Evolutionary conservation across 2,113 vertebrate genomes (phyloP).

Genomic region (Cottus gobio): DNA sequence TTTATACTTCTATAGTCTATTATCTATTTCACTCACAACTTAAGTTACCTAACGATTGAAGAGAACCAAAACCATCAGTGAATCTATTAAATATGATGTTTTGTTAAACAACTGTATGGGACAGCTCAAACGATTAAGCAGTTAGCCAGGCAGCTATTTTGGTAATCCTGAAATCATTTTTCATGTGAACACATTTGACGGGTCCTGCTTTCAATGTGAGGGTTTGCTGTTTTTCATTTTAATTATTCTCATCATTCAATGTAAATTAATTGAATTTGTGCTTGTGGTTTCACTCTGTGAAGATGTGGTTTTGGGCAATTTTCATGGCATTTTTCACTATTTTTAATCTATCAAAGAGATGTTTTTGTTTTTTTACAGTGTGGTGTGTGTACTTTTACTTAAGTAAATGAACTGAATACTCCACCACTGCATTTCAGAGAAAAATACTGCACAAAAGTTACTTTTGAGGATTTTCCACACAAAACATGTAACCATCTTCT

Average conservation of each 20-base stretch:
- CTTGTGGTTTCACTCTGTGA: background rate
- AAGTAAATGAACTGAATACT: background rate
- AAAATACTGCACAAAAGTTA: background rate
- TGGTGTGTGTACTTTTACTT: background rate
- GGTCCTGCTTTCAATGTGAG: background rate
- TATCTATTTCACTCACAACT: too few species aligned
- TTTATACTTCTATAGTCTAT: background rate
- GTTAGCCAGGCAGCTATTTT: background rate
- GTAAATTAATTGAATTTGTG: background rate
- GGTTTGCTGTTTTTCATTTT: background rate
- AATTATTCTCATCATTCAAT: background rate
- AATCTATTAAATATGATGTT: background rate
- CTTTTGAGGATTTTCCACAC: background rate
- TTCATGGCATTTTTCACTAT: background rate
- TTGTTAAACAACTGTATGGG: too few species aligned
- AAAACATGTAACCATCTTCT: background rate
- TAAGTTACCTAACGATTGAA: background rate
- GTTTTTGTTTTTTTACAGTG: too few species aligned
- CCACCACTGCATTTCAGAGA: background rate
- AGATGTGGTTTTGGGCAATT: background rate
- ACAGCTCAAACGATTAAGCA: background rate
- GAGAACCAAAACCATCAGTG: background rate
- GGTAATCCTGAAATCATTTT: background rate
- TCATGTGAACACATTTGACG: background rate
- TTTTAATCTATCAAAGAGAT: background rate